A percentile compares a stretch with the other conserved stretches of the same genome.
Conservation (phyloP, 1,140 invertebrate species). For the Rhopalosiphum maidis region DNA sequence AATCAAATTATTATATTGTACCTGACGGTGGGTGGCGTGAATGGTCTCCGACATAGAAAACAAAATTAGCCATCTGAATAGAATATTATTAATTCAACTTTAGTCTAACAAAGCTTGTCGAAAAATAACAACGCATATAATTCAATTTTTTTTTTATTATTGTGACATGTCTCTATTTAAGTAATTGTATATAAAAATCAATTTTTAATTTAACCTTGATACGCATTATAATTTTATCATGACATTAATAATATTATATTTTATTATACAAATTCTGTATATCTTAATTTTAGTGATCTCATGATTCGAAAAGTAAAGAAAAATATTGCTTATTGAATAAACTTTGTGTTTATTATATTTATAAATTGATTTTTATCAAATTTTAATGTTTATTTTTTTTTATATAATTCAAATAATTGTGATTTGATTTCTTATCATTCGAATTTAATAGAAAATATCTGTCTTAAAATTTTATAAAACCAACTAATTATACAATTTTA, state of each 20-base stretch:
- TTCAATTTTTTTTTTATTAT: background rate
- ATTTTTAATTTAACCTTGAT: background rate
- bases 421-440: background rate
- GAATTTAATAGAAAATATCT: background rate
- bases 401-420: background rate
- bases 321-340: background rate
- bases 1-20: constrained; percentile 6
- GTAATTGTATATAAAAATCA: background rate
- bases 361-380: background rate
- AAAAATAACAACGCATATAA: constrained; percentile 2
- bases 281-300: no score
- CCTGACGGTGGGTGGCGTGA: background rate
- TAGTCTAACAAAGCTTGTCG: background rate
- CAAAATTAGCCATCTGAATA: background rate
- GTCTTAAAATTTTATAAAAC: background rate
- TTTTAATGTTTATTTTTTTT: background rate
- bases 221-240: no score
- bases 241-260: no score
- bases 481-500: background rate
- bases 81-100: constrained; percentile 12
- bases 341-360: background rate
- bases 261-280: no score
- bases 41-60: background rate
- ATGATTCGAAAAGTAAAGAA: no score
- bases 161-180: background rate